Evolutionary conservation across 2,113 vertebrate species (phyloP), one percentile per base, ranked within the genome.

Genomic region (Oryzias javanicus): DNA sequence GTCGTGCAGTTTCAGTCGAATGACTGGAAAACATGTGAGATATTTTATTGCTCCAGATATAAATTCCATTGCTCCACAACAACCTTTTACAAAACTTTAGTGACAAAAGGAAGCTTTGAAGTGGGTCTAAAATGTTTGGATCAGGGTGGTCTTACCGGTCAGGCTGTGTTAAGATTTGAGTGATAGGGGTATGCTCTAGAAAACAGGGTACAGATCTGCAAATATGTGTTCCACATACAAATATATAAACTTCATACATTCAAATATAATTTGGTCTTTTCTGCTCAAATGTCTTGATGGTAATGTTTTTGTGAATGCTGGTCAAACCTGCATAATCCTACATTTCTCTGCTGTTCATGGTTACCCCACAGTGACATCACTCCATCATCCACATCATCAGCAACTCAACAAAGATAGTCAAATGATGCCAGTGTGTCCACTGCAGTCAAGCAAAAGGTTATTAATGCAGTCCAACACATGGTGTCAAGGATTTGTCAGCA

Each of bases 351-450:
- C 65, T 67, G 50, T 76, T 66, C 59, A 50, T 14, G 18, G 58
- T 71, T 78, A 55, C 60, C 62, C 62, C 57, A 27, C 41, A 14
- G 18, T 42, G 45, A 42, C 60, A 49, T 44, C 41, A 20, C 55
- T 15, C 41, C 49, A 42, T 50, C 10, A 51, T 46, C 57, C 55
- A 40, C 68, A 18, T 48, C 63, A 46, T 54, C 54, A 46, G 61
- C 63, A 77, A 91, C 91, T 76, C 87, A 92, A 92, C 92, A 91
- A 91, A 93, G 94, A 94, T 93, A 94, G 93, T 95, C 94, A 95
- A 96, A 96, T 94, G 91, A 94, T 96, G 95, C 96, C 91, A 95
- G 94, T 98, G 96, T 94, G 94, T 96, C 94, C 94, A 97, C 92
- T 91, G 89, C 93, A 87, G 93, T 67, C 69, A 90, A 70, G 72